Conservation (phyloP, 1,140 invertebrate species). For the Carcinoscorpius rotundicauda region DNA sequence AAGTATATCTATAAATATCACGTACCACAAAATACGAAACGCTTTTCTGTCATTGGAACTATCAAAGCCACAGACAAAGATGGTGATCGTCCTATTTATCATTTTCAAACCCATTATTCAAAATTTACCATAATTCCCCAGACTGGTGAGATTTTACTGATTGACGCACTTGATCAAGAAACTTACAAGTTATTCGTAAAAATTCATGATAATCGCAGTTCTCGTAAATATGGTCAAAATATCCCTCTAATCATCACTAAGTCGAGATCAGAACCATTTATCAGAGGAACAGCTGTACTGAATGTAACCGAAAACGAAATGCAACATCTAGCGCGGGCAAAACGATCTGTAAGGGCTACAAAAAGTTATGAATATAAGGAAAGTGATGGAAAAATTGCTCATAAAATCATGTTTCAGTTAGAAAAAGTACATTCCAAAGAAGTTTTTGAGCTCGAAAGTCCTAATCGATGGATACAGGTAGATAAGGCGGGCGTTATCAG, state of each 20-base stretch:
- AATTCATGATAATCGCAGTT: slow-evolving; percentile 64
- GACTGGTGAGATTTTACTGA: slow-evolving; percentile 72
- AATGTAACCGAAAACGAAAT: background rate
- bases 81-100: slow-evolving; percentile 72
- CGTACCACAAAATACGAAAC: slow-evolving; percentile 43
- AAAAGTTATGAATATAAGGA: slow-evolving; percentile 86
- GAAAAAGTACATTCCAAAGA: slow-evolving; percentile 85
- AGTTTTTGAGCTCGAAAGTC: slow-evolving; percentile 86
- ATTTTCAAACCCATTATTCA: slow-evolving; percentile 59
- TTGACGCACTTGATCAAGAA: slow-evolving; percentile 35
- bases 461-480: slow-evolving; percentile 68
- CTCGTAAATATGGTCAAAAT: slow-evolving; percentile 40
- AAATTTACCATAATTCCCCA: slow-evolving; percentile 75
- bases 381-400: slow-evolving; percentile 74
- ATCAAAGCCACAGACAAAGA: slow-evolving; percentile 72
- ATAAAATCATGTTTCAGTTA: slow-evolving; percentile 72
- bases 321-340: slow-evolving; percentile 6
- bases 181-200: slow-evolving; percentile 44
- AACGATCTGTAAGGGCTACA: slow-evolving; percentile 67
- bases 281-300: background rate
- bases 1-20: slow-evolving; percentile 63
- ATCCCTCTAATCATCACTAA: slow-evolving; percentile 14
- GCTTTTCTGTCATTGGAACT: slow-evolving; percentile 63
- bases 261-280: slow-evolving; percentile 11
- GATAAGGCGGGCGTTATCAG: slow-evolving; percentile 78